These are phyloP conservation scores for Propithecus coquereli DNA, from an alignment of 2,113 vertebrate species.

Conservation along the genomic window DNA sequence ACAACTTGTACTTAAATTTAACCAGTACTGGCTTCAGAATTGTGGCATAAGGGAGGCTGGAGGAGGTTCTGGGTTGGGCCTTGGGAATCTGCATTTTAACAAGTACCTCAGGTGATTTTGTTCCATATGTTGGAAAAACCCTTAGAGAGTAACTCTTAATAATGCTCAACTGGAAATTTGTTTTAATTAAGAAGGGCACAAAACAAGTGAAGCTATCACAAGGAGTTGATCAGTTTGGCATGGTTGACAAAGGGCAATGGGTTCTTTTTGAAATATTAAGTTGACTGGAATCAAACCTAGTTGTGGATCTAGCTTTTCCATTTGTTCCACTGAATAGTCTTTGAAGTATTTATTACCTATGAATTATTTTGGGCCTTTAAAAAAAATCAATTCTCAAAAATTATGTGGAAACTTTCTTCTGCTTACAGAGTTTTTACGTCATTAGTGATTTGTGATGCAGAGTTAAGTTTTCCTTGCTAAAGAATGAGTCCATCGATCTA, in stretches of 20 bases:
- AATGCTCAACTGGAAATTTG: not conserved
- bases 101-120: not conserved
- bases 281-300: slow-evolving; percentile 20
- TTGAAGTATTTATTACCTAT: not conserved
- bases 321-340: not conserved
- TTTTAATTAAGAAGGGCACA: not conserved
- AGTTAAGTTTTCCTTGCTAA: not conserved
- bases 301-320: not conserved
- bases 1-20: slow-evolving; percentile 7
- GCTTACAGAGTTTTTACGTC: not conserved
- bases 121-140: not conserved
- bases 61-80: not conserved
- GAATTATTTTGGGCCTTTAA: slow-evolving; percentile 31
- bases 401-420: not conserved
- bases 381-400: slow-evolving; percentile 28
- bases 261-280: slow-evolving; percentile 2
- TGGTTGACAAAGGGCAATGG: slow-evolving; percentile 11
- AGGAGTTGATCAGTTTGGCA: not conserved
- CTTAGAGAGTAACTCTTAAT: not conserved
- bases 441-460: not conserved
- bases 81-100: slow-evolving; percentile 9
- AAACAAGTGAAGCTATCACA: not conserved
- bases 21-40: not conserved
- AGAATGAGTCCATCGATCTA: not conserved
- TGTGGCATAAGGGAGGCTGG: not conserved